Evolutionary conservation across 2,797 vertebrate genomes (phyloP), one percentile per base, ranked within the genome.

Genomic region (Argyrosomus regius): DNA sequence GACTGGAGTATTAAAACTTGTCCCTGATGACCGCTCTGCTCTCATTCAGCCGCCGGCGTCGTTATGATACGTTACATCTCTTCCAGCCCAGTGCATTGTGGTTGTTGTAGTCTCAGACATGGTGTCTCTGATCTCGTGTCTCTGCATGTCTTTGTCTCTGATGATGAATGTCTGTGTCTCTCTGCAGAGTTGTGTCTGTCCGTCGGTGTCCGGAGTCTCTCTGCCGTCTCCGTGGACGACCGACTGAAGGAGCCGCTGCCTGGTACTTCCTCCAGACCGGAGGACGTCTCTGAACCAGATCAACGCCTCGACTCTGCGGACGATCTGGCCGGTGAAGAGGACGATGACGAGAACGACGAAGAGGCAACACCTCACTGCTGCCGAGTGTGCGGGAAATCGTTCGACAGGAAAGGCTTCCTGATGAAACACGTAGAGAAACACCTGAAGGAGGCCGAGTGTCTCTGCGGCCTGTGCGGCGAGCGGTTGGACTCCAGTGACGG

Each of bases 361-460:
- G 81, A 62, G 5, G 61, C 3, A 0, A 3, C 17, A 0, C 39
- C 77, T 75, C 81, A 80, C 74, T 16, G 71, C 80, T 92, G 92
- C 86, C 71, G 68, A 59, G 87, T 91, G 3, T 93, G 91, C 1
- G 62, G 80, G 14, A 91, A 91, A 59, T 57, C 70, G 1, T 92
- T 92, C 0, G 77, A 83, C 53, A 78, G 80, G 4, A 87, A 84
- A 65, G 86, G 90, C 5, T 86, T 89, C 22, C 14, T 93, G 68
- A 74, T 91, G 61, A 91, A 91, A 17, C 91, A 91, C 0, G 83
- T 80, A 16, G 90, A 92, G 61, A 90, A 83, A 35, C 91, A 92
- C 64, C 3, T 12, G 2, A 72, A 80, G 60, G 89, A 91, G 3
- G 22, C 17, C 0, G 66, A 67, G 12, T 52, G 71, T 63, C 3